Conservation (phyloP, 2,888 invertebrate species). For the Campopleginae sp. region DNA sequence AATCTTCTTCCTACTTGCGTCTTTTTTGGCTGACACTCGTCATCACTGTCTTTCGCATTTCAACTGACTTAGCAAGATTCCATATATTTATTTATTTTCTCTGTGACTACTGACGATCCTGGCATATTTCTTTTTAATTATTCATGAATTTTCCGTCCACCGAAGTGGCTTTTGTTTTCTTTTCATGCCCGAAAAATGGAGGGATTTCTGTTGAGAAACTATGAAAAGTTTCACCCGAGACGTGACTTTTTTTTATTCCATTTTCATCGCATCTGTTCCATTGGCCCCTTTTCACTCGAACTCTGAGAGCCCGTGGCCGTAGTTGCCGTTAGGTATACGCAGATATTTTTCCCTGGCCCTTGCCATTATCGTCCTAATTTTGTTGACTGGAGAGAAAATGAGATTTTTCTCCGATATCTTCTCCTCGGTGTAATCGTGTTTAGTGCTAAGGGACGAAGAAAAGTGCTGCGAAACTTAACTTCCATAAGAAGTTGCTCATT, state of each 20-base stretch:
- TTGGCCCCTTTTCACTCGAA: neutral
- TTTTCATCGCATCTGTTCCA: neutral
- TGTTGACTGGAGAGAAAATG: slow-evolving; percentile 3
- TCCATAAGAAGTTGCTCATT: slow-evolving; percentile 13
- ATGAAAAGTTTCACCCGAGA: neutral
- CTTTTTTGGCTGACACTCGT: slow-evolving; percentile 17
- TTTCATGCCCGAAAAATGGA: slow-evolving; percentile 3
- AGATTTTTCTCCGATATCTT: neutral
- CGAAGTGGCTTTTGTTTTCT: slow-evolving; percentile 21
- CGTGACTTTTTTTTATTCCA: neutral
- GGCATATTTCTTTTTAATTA: slow-evolving; percentile 39
- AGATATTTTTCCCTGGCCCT: slow-evolving; percentile 5
- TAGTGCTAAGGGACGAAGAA: neutral
- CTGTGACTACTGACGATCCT: slow-evolving; percentile 37
- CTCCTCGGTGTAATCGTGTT: neutral
- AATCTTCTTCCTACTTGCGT: slow-evolving; percentile 21
- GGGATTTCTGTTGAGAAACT: neutral
- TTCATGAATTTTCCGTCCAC: slow-evolving; percentile 51
- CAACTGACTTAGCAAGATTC: neutral
- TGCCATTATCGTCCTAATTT: slow-evolving; percentile 2
- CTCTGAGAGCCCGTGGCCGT: neutral
- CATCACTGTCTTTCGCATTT: slow-evolving; percentile 14
- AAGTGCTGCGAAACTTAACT: neutral
- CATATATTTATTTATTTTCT: slow-evolving; percentile 32
- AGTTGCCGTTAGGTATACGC: neutral